Percentiles rank a stretch among this genome's conserved stretches.
Evolutionary conservation across 2,113 vertebrate genomes (phyloP).

Genomic region (Lates calcarifer): DNA sequence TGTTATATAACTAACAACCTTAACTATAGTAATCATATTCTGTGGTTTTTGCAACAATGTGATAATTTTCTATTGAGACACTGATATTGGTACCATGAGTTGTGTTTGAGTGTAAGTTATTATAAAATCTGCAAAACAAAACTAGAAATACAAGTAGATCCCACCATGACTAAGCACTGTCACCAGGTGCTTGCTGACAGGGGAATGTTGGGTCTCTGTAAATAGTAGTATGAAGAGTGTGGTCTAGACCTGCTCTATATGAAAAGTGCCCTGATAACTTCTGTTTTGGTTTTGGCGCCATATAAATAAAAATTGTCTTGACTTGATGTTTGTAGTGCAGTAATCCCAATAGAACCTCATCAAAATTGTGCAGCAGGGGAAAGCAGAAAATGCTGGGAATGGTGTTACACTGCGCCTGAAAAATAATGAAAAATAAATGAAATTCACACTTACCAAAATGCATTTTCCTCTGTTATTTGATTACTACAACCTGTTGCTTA

Average conservation of each 20-base stretch:
- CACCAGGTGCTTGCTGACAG: too few relatives aligned
- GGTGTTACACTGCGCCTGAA: neutral
- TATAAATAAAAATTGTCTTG: too few relatives aligned
- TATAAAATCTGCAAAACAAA: conserved; percentile 2
- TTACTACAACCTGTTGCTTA: conserved; percentile 39
- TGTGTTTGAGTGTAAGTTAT: neutral
- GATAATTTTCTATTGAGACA: conserved; percentile 3
- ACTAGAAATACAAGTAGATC: neutral
- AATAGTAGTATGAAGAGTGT: too few relatives aligned
- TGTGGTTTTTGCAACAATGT: neutral
- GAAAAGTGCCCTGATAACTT: too few relatives aligned
- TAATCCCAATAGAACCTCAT: conserved; percentile 13
- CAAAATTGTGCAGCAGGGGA: neutral
- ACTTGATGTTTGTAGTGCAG: neutral
- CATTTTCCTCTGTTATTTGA: neutral
- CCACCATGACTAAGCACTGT: too few relatives aligned
- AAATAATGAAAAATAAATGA: conserved; percentile 36
- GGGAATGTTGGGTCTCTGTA: too few relatives aligned
- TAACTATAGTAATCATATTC: neutral
- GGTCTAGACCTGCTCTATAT: too few relatives aligned
- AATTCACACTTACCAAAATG: conserved; percentile 7
- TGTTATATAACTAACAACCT: neutral
- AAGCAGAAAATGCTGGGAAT: conserved; percentile 10
- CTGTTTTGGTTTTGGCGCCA: too few relatives aligned
- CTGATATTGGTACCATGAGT: neutral